These are phyloP conservation scores for Acanthococcus lagerstroemiae DNA, from an alignment of 2,888 invertebrate species.

Conservation along the genomic window DNA sequence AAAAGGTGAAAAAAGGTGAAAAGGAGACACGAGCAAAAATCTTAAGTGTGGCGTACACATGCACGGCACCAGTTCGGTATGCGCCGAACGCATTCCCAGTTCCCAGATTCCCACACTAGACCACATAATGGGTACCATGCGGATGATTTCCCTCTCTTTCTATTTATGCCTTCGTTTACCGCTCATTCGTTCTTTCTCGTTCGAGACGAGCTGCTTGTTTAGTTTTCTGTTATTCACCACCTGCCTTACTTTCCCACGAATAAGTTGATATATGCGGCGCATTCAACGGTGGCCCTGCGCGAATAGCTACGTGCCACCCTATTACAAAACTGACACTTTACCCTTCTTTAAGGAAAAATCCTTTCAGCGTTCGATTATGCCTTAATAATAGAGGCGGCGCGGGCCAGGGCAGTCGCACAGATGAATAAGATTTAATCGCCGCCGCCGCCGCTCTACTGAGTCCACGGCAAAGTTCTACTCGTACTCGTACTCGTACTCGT, in stretches of 20 bases:
- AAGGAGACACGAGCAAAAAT: not conserved
- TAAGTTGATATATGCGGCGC: not conserved
- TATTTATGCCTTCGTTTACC: not conserved
- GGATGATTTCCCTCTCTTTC: not conserved
- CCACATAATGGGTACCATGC: constrained; percentile 1
- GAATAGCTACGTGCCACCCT: not conserved
- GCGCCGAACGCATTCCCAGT: constrained; percentile 1
- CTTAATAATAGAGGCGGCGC: too few relatives aligned
- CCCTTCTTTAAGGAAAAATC: constrained; percentile 17
- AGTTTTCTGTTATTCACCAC: constrained; percentile 23
- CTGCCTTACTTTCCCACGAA: constrained; percentile 24
- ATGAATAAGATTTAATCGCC: too few relatives aligned
- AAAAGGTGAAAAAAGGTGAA: not conserved
- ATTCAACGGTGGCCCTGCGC: not conserved
- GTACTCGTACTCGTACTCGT: too few relatives aligned
- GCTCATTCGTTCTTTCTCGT: not conserved
- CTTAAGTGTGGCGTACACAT: constrained; percentile 16
- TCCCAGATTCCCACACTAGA: too few relatives aligned
- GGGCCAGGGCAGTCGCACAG: too few relatives aligned
- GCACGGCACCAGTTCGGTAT: not conserved
- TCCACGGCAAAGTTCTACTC: too few relatives aligned
- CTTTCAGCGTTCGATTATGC: too few relatives aligned
- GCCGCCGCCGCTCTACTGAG: too few relatives aligned
- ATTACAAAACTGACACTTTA: not conserved
- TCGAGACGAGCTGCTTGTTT: not conserved